These are phyloP conservation scores for Xestia xanthographa DNA, from an alignment of 2,888 invertebrate genomes.

Conservation along the genomic window DNA sequence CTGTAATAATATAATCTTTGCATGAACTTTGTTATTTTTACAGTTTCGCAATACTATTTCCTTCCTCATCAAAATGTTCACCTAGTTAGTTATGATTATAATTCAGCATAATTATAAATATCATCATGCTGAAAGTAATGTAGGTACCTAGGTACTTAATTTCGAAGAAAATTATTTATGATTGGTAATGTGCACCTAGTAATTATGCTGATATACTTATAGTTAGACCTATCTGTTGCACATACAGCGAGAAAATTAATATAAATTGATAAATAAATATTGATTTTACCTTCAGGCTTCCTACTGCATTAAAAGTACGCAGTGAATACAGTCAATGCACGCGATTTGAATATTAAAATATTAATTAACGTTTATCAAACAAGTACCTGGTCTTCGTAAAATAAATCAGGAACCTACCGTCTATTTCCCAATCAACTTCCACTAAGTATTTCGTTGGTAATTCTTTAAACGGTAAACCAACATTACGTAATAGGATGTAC, in stretches of 20 bases:
- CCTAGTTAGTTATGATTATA: constrained; percentile 34
- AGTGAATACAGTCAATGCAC: constrained; percentile 15
- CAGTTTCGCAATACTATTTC: constrained; percentile 49
- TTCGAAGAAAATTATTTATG: neutral
- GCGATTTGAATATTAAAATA: constrained; percentile 20
- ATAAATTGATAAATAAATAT: constrained; percentile 4
- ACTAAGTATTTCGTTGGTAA: neutral
- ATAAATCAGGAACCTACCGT: neutral
- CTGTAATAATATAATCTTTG: constrained; percentile 5
- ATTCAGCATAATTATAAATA: constrained; percentile 27
- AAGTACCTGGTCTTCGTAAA: neutral
- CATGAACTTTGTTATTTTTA: constrained; percentile 24
- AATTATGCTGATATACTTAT: neutral
- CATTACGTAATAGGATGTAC: neutral
- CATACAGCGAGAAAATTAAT: neutral
- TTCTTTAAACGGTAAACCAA: constrained; percentile 1
- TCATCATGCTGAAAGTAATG: neutral
- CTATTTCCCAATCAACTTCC: neutral
- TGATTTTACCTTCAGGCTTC: constrained; percentile 28
- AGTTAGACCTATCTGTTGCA: neutral
- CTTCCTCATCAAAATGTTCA: constrained; percentile 63
- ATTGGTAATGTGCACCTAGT: neutral
- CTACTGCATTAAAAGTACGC: neutral
- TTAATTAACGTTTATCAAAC: constrained; percentile 4
- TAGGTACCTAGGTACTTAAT: neutral